Conservation (phyloP, 2,888 invertebrate species). For the Cheilosia variabilis region DNA sequence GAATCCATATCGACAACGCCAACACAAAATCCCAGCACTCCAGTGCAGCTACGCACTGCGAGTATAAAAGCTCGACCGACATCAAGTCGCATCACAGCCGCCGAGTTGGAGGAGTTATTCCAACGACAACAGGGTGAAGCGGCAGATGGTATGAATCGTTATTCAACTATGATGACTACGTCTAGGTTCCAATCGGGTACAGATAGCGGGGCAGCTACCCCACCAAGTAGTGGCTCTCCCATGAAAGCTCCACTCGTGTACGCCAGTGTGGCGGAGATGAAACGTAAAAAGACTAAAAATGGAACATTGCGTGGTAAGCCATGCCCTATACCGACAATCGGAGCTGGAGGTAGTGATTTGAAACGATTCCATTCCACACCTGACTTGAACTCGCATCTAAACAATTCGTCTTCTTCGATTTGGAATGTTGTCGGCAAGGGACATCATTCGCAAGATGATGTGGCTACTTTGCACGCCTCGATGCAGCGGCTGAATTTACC, state of each 20-base stretch:
- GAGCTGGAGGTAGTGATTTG: slow-evolving; percentile 83
- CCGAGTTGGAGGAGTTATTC: slow-evolving; percentile 96
- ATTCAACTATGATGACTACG: slow-evolving; percentile 88
- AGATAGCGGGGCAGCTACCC: slow-evolving; percentile 86
- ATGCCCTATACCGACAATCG: slow-evolving; percentile 82
- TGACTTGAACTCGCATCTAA: slow-evolving; percentile 87
- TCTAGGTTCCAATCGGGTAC: slow-evolving; percentile 88
- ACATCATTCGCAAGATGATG: slow-evolving; percentile 90
- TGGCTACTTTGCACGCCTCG: slow-evolving; percentile 84
- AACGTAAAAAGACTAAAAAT: slow-evolving; percentile 87
- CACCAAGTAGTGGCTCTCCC: slow-evolving; percentile 86
- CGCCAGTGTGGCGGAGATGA: slow-evolving; percentile 98
- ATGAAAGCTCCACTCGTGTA: slow-evolving; percentile 89
- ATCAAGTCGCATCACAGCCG: slow-evolving; percentile 94
- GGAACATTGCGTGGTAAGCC: slow-evolving; percentile 83
- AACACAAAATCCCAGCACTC: slow-evolving; percentile 86
- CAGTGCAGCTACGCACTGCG: slow-evolving; percentile 92
- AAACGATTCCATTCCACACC: slow-evolving; percentile 96
- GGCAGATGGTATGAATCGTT: slow-evolving; percentile 84
- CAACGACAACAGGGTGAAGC: slow-evolving; percentile 91
- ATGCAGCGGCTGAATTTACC: slow-evolving; percentile 86
- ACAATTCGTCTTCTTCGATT: slow-evolving; percentile 82
- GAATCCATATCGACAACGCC: slow-evolving; percentile 89
- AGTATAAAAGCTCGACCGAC: slow-evolving; percentile 95
- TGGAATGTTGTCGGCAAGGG: slow-evolving; percentile 84